These are phyloP conservation scores for Ceratitis capitata DNA, from an alignment of 1,140 invertebrate species.

Conservation along the genomic window DNA sequence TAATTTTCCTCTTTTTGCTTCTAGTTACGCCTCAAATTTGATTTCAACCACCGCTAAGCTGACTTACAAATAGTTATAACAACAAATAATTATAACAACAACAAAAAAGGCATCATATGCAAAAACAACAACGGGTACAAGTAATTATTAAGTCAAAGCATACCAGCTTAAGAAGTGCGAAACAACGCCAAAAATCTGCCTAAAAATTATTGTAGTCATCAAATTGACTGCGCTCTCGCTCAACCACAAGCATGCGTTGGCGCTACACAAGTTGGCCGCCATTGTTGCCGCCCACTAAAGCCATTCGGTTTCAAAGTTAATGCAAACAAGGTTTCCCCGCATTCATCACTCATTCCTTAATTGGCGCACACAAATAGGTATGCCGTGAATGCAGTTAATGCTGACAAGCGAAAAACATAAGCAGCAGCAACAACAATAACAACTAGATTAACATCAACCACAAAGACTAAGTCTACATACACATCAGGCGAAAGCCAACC, in stretches of 20 bases:
- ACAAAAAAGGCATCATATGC: not conserved
- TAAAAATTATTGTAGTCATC: not conserved
- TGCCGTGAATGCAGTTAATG: not conserved
- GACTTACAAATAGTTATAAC: not conserved
- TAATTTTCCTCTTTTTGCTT: too few species aligned
- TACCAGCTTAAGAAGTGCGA: too few species aligned
- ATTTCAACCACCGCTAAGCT: not conserved
- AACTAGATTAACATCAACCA: not conserved
- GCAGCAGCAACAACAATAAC: not conserved
- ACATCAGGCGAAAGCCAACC: not conserved
- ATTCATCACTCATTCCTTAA: not conserved
- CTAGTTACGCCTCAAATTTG: not conserved
- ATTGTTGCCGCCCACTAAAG: not conserved
- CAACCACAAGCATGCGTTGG: not conserved
- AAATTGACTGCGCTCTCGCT: too few species aligned
- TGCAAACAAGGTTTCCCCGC: not conserved
- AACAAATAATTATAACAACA: not conserved
- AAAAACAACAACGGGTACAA: not conserved
- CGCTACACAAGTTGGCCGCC: not conserved
- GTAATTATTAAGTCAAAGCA: not conserved
- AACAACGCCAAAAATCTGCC: not conserved
- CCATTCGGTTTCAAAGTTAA: constrained; percentile 2
- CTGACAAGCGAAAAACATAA: not conserved
- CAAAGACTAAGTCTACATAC: not conserved
- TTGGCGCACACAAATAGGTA: not conserved